These are phyloP conservation scores for Melanostigma gelatinosum DNA, from an alignment of 2,113 vertebrate genomes.

Conservation along the genomic window DNA sequence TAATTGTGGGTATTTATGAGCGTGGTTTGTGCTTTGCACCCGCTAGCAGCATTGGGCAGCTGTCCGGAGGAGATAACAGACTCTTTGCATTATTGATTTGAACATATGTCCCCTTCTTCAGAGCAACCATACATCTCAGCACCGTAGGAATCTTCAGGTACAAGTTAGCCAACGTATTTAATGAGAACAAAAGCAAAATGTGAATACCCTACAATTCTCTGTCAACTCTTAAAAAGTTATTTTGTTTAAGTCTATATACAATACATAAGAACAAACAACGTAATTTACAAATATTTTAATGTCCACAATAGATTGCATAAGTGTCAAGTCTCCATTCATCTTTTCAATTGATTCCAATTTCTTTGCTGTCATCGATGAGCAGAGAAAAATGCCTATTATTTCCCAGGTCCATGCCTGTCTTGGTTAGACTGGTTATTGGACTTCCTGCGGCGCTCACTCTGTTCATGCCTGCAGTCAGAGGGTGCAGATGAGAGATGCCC, in stretches of 20 bases:
- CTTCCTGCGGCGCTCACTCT: constrained; percentile 85
- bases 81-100: constrained; percentile 66
- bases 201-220: constrained; percentile 55
- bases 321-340: constrained; percentile 55
- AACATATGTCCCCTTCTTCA: constrained; percentile 55
- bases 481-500: constrained; percentile 91
- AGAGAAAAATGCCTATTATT: constrained; percentile 92
- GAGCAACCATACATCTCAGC: constrained; percentile 38
- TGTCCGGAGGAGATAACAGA: constrained; percentile 53
- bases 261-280: constrained; percentile 68
- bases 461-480: constrained; percentile 90
- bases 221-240: constrained; percentile 66
- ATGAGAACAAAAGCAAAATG: constrained; percentile 56
- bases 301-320: constrained; percentile 79
- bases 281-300: constrained; percentile 75
- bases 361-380: constrained; percentile 97
- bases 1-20: constrained; percentile 31
- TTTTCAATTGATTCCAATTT: constrained; percentile 94
- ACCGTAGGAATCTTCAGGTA: constrained; percentile 49
- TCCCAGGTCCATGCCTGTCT: constrained; percentile 87
- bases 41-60: constrained; percentile 54
- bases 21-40: constrained; percentile 70
- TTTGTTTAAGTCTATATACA: constrained; percentile 65
- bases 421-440: constrained; percentile 87
- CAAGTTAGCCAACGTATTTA: constrained; percentile 47